A percentile compares a stretch with the other conserved stretches of the same genome.
phyloP scores from a whole-genome alignment of 2,113 vertebrate genomes.

The Grammomys dolichurus region DNA sequence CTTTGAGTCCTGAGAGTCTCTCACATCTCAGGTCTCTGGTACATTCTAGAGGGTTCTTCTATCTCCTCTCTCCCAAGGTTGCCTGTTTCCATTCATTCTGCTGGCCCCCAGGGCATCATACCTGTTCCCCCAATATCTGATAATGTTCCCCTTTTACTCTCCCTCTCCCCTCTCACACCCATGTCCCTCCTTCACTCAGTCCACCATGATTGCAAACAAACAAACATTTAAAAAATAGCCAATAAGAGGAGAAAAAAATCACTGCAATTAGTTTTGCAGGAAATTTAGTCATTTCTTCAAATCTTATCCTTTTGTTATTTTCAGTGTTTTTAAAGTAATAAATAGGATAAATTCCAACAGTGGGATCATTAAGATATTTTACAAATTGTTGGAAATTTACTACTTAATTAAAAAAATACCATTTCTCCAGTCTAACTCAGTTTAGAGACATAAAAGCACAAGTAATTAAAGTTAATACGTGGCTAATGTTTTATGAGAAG shows the following conservation, averaged over 20 bases:
- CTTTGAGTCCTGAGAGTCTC: too few relatives aligned
- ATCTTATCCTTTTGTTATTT: not conserved
- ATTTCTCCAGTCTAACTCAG: not conserved
- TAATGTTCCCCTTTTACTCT: too few relatives aligned
- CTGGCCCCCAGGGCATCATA: too few relatives aligned
- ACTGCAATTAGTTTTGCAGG: not conserved
- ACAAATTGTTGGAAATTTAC: not conserved
- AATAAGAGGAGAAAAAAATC: not conserved
- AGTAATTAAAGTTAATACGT: not conserved
- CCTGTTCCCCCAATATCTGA: too few relatives aligned
- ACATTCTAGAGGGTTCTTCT: too few relatives aligned
- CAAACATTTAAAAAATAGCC: not conserved
- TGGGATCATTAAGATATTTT: not conserved
- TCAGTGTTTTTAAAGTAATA: not conserved
- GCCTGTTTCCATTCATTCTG: too few relatives aligned
- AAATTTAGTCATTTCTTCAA: not conserved
- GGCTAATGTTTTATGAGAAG: not conserved
- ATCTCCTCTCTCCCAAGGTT: too few relatives aligned
- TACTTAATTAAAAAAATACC: not conserved
- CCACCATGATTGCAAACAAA: not conserved
- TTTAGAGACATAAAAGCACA: not conserved
- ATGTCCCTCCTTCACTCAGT: too few relatives aligned
- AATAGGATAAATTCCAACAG: not conserved
- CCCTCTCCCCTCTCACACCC: too few relatives aligned
- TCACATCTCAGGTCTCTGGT: too few relatives aligned